Percentiles rank a stretch among this genome's conserved stretches.
phyloP scores from a whole-genome alignment of 2,888 invertebrate genomes.

The Bruchidius siliquastri region DNA sequence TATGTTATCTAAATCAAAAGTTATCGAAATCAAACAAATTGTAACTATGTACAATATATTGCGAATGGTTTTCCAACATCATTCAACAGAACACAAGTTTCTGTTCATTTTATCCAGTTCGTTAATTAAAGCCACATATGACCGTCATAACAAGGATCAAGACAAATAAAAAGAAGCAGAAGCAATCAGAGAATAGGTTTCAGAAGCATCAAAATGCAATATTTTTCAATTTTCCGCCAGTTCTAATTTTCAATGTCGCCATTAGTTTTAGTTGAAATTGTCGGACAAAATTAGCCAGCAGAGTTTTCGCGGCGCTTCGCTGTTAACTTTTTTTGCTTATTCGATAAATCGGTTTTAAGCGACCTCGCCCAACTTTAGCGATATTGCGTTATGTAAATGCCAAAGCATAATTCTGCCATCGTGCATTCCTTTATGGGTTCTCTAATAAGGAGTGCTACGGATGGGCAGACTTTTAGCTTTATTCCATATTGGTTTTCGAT shows the following conservation, averaged over 20 bases:
- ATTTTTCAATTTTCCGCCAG: too few species aligned
- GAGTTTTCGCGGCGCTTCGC: not conserved
- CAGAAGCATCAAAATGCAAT: too few species aligned
- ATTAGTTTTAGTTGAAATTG: not conserved
- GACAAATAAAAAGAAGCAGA: too few species aligned
- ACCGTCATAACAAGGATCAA: too few species aligned
- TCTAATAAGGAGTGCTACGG: conserved; percentile 18
- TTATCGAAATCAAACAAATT: too few species aligned
- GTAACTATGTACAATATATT: too few species aligned
- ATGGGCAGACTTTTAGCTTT: not conserved
- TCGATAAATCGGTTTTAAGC: not conserved
- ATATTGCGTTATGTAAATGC: conserved; percentile 16
- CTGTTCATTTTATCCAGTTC: too few species aligned
- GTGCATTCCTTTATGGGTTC: conserved; percentile 20
- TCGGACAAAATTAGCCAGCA: not conserved
- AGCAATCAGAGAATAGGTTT: too few species aligned
- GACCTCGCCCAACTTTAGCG: not conserved
- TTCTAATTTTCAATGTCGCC: not conserved
- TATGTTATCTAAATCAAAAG: too few species aligned
- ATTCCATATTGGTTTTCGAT: not conserved
- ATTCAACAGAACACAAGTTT: too few species aligned
- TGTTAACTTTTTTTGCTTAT: not conserved
- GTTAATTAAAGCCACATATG: too few species aligned
- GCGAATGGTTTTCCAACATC: too few species aligned
- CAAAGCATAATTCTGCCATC: conserved; percentile 18